Percentiles rank a stretch among this genome's conserved stretches.
Conservation (phyloP, 1,140 invertebrate species). For the Probaryconus sp. region DNA sequence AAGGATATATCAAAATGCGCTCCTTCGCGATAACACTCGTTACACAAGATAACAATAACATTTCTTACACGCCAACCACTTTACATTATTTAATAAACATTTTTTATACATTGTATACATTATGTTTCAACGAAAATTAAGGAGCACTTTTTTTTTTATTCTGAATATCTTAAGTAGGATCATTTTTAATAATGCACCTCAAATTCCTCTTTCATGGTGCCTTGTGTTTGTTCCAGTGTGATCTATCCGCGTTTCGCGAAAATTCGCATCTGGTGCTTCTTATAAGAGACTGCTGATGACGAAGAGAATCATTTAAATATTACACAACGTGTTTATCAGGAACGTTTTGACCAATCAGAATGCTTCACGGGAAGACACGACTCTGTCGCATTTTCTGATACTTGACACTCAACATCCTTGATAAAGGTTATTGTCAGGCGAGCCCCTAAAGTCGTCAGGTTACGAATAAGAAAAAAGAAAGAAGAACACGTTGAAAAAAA, state of each 20-base stretch:
- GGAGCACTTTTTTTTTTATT: no score
- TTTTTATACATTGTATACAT: no score
- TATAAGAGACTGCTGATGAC: constrained; percentile 67
- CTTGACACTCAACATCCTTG: constrained; percentile 17
- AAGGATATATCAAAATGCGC: no score
- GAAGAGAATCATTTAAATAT: constrained; percentile 35
- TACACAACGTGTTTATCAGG: constrained; percentile 68
- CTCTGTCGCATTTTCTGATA: constrained; percentile 45
- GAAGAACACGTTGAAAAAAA: not conserved
- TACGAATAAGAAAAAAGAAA: no score
- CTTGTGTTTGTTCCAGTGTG: not conserved
- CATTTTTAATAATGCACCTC: no score
- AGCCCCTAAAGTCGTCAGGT: constrained; percentile 1
- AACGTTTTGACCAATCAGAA: constrained; percentile 46
- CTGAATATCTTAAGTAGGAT: not conserved
- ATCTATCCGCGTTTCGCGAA: constrained; percentile 16
- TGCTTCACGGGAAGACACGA: constrained; percentile 52
- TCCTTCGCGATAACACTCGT: not conserved
- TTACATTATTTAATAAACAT: no score
- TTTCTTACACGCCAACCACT: no score
- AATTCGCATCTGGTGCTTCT: no score
- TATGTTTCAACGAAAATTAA: no score
- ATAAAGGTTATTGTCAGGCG: constrained; percentile 22
- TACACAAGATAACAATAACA: no score
- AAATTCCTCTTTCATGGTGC: constrained; percentile 66